A percentile compares a stretch with the other conserved stretches of the same genome.
phyloP scores from a whole-genome alignment of 2,888 invertebrate species.

The Meta bourneti region DNA sequence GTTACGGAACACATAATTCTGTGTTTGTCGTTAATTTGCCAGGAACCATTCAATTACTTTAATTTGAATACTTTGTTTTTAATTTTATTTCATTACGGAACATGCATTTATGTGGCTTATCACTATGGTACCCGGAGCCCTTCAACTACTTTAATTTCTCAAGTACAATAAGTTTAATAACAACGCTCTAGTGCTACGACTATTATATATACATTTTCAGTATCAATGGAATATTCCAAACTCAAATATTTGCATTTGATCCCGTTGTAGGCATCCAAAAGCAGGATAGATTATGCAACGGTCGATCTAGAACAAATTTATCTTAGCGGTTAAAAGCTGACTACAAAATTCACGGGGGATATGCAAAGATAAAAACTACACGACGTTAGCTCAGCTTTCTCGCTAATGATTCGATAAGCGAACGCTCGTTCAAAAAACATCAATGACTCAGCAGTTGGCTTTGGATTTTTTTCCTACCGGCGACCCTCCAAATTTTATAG shows the following conservation, averaged over 20 bases:
- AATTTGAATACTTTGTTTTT: no score
- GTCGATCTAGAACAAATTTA: not conserved
- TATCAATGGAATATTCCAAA: not conserved
- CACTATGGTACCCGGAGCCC: no score
- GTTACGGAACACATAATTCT: no score
- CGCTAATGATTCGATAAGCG: not conserved
- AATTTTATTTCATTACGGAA: no score
- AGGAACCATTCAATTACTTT: no score
- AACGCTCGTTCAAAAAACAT: not conserved
- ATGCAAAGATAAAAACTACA: not conserved
- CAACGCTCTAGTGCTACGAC: no score
- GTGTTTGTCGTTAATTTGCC: no score
- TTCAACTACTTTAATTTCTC: no score
- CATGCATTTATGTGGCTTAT: no score
- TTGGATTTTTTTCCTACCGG: not conserved
- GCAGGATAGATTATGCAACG: not conserved
- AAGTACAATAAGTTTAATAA: no score
- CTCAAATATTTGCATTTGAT: conserved; percentile 4
- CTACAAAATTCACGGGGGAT: not conserved
- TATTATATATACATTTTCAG: no score
- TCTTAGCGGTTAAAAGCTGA: not conserved
- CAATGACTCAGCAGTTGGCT: not conserved
- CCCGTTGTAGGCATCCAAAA: not conserved
- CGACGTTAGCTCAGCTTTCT: conserved; percentile 3
- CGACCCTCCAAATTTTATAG: not conserved